A percentile compares a stretch with the other conserved stretches of the same genome.
Evolutionary conservation across 2,797 vertebrate species (phyloP).

Genomic region (Xerus rutilus): DNA sequence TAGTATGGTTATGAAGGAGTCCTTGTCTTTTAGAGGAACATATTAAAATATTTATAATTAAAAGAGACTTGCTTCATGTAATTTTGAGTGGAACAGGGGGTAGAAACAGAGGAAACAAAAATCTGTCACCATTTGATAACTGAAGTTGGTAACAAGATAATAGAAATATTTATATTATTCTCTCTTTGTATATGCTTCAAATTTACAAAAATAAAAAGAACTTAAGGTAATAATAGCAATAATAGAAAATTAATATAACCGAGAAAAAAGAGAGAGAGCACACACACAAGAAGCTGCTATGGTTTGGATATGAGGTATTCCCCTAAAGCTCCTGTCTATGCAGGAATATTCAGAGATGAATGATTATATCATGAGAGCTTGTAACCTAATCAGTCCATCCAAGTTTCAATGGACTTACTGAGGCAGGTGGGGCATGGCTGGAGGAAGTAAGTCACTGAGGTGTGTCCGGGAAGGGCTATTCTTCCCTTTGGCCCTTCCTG

Average conservation of each 20-base stretch:
- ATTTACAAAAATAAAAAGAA: background rate
- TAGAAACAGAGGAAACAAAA: background rate
- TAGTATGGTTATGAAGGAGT: background rate
- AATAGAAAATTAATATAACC: background rate
- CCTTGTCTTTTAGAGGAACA: background rate
- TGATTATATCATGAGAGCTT: too few species aligned
- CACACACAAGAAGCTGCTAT: too few species aligned
- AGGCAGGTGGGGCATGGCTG: too few species aligned
- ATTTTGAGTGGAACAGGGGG: background rate
- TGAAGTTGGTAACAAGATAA: background rate
- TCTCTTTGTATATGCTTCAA: background rate
- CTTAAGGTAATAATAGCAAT: background rate
- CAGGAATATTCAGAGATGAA: too few species aligned
- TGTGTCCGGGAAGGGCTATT: too few species aligned
- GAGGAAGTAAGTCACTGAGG: too few species aligned
- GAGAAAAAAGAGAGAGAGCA: background rate
- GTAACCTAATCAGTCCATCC: too few species aligned
- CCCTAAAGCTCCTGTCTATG: too few species aligned
- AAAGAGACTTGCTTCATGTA: constrained; percentile 26
- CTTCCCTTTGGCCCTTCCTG: too few species aligned
- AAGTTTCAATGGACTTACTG: too few species aligned
- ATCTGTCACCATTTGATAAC: background rate
- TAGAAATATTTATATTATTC: background rate
- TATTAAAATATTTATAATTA: constrained; percentile 28
- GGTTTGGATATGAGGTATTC: too few species aligned